A percentile compares a stretch with the other conserved stretches of the same genome.
phyloP scores from a whole-genome alignment of 2,888 invertebrate genomes.

The Deladenus siricidicola region DNA sequence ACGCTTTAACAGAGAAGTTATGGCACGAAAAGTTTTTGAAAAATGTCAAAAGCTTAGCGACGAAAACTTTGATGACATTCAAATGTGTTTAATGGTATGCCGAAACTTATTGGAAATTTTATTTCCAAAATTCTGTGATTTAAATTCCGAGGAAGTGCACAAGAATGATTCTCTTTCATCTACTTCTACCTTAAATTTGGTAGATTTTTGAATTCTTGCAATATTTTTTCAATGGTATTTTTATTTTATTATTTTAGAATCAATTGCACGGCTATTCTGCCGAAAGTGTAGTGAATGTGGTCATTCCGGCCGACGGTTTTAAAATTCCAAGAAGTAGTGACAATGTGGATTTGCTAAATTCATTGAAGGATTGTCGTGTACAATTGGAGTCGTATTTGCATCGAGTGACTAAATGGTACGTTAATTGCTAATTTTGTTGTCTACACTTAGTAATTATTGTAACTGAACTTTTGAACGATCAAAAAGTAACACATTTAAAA shows the following conservation, averaged over 20 bases:
- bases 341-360: conserved; percentile 20
- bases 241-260: conserved; percentile 6
- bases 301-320: conserved; percentile 9
- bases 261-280: conserved; percentile 9
- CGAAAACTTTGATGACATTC: conserved; percentile 23
- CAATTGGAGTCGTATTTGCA: conserved; percentile 16
- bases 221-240: not conserved
- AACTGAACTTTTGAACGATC: too few species aligned
- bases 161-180: not conserved
- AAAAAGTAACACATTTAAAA: too few species aligned
- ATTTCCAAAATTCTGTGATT: conserved; percentile 22
- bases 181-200: not conserved
- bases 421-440: too few species aligned
- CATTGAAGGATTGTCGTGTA: conserved; percentile 21
- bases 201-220: too few species aligned
- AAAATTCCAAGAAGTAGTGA: conserved; percentile 18
- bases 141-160: not conserved
- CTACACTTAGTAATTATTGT: too few species aligned
- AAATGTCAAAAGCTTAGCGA: conserved; percentile 15
- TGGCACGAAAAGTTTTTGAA: conserved; percentile 15
- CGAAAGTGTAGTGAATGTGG: conserved; percentile 5
- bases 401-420: conserved; percentile 20
- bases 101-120: conserved; percentile 20
- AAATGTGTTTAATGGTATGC: conserved; percentile 24
- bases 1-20: conserved; percentile 13